These are phyloP conservation scores for Tetrapedia diversipes DNA, from an alignment of 2,888 invertebrate genomes.

Conservation along the genomic window DNA sequence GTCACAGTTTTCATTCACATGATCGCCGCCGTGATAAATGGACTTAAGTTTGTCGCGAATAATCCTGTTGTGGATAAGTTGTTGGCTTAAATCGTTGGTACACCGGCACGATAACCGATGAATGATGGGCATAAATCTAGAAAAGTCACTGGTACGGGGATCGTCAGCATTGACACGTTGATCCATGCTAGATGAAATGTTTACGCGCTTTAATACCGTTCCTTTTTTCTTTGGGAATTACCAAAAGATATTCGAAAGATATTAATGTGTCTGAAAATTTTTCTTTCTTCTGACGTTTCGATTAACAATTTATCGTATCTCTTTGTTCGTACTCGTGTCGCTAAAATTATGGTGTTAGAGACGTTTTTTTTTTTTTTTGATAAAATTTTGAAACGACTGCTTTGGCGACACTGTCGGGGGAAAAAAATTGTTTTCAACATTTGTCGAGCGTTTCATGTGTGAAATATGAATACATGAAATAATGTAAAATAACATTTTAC, in stretches of 20 bases:
- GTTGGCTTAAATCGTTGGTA: no score
- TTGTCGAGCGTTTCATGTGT: no score
- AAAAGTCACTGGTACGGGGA: not conserved
- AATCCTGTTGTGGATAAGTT: not conserved
- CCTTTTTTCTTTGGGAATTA: not conserved
- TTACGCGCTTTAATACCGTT: not conserved
- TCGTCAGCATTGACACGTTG: not conserved
- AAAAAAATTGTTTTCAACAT: no score
- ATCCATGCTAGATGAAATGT: not conserved
- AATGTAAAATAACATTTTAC: no score
- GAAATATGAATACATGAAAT: no score
- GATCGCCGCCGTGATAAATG: not conserved
- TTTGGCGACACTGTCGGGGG: no score
- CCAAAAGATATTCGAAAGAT: not conserved
- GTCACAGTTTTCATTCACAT: constrained; percentile 25
- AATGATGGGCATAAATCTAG: constrained; percentile 4
- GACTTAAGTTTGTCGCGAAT: not conserved
- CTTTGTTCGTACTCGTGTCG: no score
- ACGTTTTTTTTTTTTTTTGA: not conserved
- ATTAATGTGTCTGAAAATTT: not conserved
- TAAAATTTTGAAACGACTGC: no score
- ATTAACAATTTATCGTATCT: no score
- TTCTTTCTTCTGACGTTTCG: no score
- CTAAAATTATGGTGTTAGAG: no score
- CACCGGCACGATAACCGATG: not conserved